A percentile compares a stretch with the other conserved stretches of the same genome.
phyloP scores from a whole-genome alignment of 1,140 invertebrate genomes.

The Drosophila rufa region DNA sequence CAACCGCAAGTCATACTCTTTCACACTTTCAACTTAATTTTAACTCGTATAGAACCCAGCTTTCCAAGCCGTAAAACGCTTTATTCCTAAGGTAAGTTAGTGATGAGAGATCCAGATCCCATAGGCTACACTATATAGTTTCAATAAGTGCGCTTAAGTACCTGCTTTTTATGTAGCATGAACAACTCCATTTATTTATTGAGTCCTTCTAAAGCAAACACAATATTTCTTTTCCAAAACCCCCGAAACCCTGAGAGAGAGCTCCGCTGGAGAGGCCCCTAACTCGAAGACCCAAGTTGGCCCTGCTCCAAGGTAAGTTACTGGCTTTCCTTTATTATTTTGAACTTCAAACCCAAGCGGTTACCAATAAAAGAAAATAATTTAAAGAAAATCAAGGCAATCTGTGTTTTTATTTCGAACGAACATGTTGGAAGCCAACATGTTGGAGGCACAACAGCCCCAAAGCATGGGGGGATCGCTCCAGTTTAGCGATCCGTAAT shows the following conservation, averaged over 20 bases:
- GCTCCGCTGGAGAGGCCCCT: conserved; percentile 18
- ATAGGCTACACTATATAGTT: conserved; percentile 40
- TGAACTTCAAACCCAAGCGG: background rate
- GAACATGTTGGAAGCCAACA: conserved; percentile 66
- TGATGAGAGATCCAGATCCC: conserved; percentile 1
- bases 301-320: conserved; percentile 14
- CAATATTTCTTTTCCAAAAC: conserved; percentile 57
- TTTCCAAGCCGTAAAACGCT: conserved; percentile 12
- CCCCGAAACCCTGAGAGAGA: conserved; percentile 33
- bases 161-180: conserved; percentile 28
- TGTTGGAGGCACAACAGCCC: conserved; percentile 18
- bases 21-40: conserved; percentile 19
- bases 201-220: conserved; percentile 47
- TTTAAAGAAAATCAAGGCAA: conserved; percentile 6
- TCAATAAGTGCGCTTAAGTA: conserved; percentile 56
- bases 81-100: conserved; percentile 63
- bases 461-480: conserved; percentile 15
- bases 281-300: background rate
- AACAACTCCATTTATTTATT: conserved; percentile 13
- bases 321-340: too few species aligned
- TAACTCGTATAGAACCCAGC: conserved; percentile 22
- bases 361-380: conserved; percentile 1
- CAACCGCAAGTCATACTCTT: conserved; percentile 14
- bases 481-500: conserved; percentile 49
- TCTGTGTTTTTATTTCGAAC: conserved; percentile 36